Base-by-base conservation (phyloP, 1,140 invertebrate genomes). In the Paraescarpia echinospica region DNA sequence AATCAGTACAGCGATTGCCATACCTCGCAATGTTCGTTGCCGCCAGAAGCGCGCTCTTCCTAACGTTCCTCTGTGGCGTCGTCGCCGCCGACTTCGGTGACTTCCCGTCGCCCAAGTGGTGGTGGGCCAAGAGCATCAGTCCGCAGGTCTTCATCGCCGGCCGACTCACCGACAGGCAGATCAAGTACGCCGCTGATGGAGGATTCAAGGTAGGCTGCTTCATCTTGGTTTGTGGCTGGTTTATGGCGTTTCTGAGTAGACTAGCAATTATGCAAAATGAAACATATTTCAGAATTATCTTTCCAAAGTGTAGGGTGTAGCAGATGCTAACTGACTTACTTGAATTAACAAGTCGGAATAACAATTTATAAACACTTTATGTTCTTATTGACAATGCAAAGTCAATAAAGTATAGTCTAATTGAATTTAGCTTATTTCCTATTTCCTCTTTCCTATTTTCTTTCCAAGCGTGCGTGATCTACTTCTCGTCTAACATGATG, bases 71-170 rank as follows among this genome's bases (percentile, higher is more conserved):
- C 18, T 77, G 59, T 18, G 59, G 14, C 18, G 59, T 27, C 59
- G 2, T 27, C 18, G 59, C 59, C 59, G 41, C 12, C 12, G 59
- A 77, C 59, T 77, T 77, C 59, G 59, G 22, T 77, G 59, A 77
- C 22, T 90, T 90, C 35, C 90, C 90, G 33, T 4, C 4, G 90
- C 34, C 34, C 14, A 91, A 91, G 35, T 35, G 34, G 33, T 91
- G 91, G 91, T 91, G 91, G 91, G 33, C 91, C 34, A 91, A 91
- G 35, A 8, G 35, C 91, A 91, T 91, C 91, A 41, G 33, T 35
- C 22, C 91, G 14, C 8, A 41, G 34, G 2, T 35, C 14, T 91
- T 41, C 35, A 41, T 12, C 5, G 91, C 91, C 18, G 91, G 91
- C 22, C 91, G 91, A 51, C 34, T 91, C 8, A 91, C 34, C 1